phyloP scores from a whole-genome alignment of 2,888 invertebrate genomes.

The Lasioglossum malachurum region DNA sequence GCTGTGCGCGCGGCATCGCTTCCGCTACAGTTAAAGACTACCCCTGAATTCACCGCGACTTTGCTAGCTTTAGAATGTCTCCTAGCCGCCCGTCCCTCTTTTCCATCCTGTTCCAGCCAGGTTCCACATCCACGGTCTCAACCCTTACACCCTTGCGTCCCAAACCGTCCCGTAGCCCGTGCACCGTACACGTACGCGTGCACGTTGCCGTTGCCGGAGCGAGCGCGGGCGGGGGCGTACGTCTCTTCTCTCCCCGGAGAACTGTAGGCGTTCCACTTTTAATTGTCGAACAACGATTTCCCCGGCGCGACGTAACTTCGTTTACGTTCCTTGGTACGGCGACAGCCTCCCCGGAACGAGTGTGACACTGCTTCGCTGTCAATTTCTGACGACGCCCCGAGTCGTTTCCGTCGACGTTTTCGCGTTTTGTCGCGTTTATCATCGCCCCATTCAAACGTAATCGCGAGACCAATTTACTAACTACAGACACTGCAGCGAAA shows the following conservation, averaged over 20 bases:
- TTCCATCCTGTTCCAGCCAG: background rate
- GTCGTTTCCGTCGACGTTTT: constrained; percentile 28
- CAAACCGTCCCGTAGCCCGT: background rate
- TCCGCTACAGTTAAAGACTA: constrained; percentile 74
- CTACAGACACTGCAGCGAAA: background rate
- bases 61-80: constrained; percentile 71
- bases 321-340: constrained; percentile 16
- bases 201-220: background rate
- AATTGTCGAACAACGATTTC: constrained; percentile 49
- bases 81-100: constrained; percentile 13
- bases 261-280: constrained; percentile 30
- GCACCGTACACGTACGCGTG: background rate
- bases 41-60: constrained; percentile 76
- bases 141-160: background rate
- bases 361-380: constrained; percentile 11
- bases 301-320: constrained; percentile 27
- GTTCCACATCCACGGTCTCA: background rate
- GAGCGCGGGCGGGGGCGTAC: background rate
- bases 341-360: background rate
- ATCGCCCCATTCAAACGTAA: constrained; percentile 31
- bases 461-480: background rate
- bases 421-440: constrained; percentile 44
- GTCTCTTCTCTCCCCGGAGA: constrained; percentile 13
- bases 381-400: constrained; percentile 19
- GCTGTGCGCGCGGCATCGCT: constrained; percentile 57